Evolutionary conservation across 2,797 vertebrate species (phyloP), one percentile per base, ranked within the genome.

Genomic region (Neomorphus geoffroyi): DNA sequence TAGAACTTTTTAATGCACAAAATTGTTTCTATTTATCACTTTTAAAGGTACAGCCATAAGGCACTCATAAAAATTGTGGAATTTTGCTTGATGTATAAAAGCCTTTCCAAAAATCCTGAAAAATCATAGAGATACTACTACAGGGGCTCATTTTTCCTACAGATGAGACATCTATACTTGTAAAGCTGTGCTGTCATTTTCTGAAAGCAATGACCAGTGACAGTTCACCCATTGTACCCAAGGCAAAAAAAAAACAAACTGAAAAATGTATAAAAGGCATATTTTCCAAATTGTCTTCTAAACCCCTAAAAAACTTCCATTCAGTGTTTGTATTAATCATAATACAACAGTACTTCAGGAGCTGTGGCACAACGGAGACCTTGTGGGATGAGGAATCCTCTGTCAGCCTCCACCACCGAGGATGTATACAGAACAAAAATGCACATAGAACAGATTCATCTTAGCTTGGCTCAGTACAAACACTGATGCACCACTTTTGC

Each of bases 401-500:
- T 41, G 41, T 35, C 46, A 12, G 19, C 24, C 43, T 77, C 61
- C 2, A 6, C 24, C 1, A 1, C 13, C 17, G 35, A 37, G 67
- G 28, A 43, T 11, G 11, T 9, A 48, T 4, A 10, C 74, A 67
- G 75, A 87, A 51, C 18, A 64, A 62, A 79, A 86, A 45, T 3
- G 15, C 27, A 46, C 19, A 21, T 18, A 51, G 43, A 77, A 39
- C 22, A 85, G 60, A 70, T 18, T 57, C 11, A 37, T 18, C 32
- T 48, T 30, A 33, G 43, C 14, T 51, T 78, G 50, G 33, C 45
- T 80, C 18, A 18, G 18, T 26, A 86, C 12, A 46, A 78, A 39
- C 53, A 71, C 8, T 8, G 28, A 32, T 7, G 11, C 8, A n/a
- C 2, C 50, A 41, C 15, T 54, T 61, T 13, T 0, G 2, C 0